Evolutionary conservation across 2,888 invertebrate genomes (phyloP).

Genomic region (Myathropa florea): DNA sequence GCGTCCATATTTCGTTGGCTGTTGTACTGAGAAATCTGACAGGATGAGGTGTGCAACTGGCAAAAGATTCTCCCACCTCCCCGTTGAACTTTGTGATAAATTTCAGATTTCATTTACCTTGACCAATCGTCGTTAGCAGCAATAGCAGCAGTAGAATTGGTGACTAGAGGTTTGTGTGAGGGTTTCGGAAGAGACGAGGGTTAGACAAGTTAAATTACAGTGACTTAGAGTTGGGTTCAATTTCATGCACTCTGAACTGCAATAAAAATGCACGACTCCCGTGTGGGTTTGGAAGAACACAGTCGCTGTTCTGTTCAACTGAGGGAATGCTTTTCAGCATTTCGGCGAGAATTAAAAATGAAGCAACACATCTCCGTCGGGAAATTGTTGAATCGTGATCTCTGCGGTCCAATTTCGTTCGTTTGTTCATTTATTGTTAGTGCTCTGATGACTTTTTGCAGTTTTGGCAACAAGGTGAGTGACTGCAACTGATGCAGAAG

Average conservation of each 20-base stretch:
- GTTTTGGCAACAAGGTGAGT: background rate
- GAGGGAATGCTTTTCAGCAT: background rate
- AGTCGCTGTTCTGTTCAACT: slow-evolving; percentile 13
- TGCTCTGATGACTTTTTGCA: background rate
- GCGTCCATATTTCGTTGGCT: slow-evolving; percentile 40
- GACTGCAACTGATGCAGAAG: background rate
- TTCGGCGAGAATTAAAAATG: slow-evolving; percentile 56
- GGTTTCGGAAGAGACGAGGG: background rate
- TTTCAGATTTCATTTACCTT: slow-evolving; percentile 68
- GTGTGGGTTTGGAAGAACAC: slow-evolving; percentile 12
- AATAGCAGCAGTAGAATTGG: background rate
- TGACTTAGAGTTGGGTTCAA: slow-evolving; percentile 55
- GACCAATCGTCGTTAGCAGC: slow-evolving; percentile 58
- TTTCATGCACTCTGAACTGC: slow-evolving; percentile 69
- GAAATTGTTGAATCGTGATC: slow-evolving; percentile 64
- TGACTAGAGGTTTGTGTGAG: background rate
- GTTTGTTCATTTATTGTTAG: background rate
- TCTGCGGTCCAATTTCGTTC: slow-evolving; percentile 22
- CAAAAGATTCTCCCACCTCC: slow-evolving; percentile 39
- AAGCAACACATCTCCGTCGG: slow-evolving; percentile 51
- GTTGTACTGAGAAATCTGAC: slow-evolving; percentile 59
- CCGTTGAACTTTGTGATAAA: slow-evolving; percentile 60
- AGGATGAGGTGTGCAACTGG: slow-evolving; percentile 45
- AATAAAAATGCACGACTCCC: slow-evolving; percentile 66
- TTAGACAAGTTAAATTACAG: slow-evolving; percentile 25